A percentile compares a stretch with the other conserved stretches of the same genome.
These are phyloP conservation scores for Setophaga kirtlandii DNA, from an alignment of 2,113 vertebrate species.

Conservation along the genomic window DNA sequence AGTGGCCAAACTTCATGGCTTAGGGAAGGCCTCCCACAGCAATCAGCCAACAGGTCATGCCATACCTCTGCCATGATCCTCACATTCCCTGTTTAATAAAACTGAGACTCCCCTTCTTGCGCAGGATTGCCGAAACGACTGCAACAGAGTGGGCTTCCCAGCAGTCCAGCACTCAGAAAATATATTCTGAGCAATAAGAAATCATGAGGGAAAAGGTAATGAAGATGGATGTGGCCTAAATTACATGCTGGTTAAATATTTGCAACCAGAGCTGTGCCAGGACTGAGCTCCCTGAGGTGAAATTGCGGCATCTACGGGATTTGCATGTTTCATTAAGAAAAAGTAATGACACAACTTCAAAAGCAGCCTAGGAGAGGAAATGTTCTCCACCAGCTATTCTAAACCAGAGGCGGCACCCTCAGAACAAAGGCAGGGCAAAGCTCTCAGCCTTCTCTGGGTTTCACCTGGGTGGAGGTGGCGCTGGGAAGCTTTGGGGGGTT, in stretches of 20 bases:
- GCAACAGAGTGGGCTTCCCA: not conserved
- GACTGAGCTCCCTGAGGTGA: not conserved
- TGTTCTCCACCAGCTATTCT: not conserved
- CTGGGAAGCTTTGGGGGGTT: not conserved
- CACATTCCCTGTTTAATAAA: not conserved
- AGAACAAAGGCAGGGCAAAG: not conserved
- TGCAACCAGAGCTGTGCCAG: not conserved
- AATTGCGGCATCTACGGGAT: not conserved
- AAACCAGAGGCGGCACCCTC: not conserved
- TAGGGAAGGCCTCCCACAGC: not conserved
- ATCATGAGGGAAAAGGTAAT: not conserved
- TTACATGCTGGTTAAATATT: not conserved
- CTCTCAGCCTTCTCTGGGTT: not conserved
- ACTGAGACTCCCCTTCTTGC: not conserved
- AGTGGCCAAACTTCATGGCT: not conserved
- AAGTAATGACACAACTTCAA: conserved; percentile 18
- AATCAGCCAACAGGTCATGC: not conserved
- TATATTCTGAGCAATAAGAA: not conserved
- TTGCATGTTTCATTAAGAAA: conserved; percentile 44
- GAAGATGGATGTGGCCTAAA: not conserved
- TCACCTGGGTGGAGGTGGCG: not conserved
- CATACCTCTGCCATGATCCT: not conserved
- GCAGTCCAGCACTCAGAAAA: not conserved
- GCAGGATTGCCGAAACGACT: not conserved
- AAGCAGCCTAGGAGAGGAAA: not conserved